Base-by-base conservation (phyloP, 2,888 invertebrate genomes). In the Stenodema calcarata region DNA sequence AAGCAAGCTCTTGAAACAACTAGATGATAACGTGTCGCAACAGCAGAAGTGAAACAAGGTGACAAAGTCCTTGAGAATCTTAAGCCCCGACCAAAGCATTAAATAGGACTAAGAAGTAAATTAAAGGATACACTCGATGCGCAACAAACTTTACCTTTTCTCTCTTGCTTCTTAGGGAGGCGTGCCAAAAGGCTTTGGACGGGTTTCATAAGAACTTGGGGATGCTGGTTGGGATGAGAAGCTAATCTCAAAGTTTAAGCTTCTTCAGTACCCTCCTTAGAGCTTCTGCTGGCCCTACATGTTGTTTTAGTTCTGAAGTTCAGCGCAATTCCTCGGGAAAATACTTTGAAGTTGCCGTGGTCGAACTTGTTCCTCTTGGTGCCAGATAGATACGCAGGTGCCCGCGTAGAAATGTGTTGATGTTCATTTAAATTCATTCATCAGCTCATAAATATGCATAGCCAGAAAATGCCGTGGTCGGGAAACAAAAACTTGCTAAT, bases 241-340 rank as follows among this genome's bases (percentile, higher is more conserved):
- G 80, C 80, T 80, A 80, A 80, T 80, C 80, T 54, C 23, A 54
- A 54, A 80, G 80, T 80, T 80, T 50, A 47, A 80, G 80, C 80
- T 80, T 50, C 80, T 54, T 54, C 50, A 16, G 47, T 1, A 9
- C 44, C 23, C 50, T 80, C 54, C 30, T n/a, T 23, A 12, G 27
- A 44, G 30, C 54, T 50, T 80, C 54, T 27, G 35, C 30, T 27
- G 47, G 54, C 47, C 80, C 54, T 80, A 50, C 54, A 80, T 54
- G 80, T 80, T 80, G 80, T 54, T 78, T 54, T 50, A 80, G 47
- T 80, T 80, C 54, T 44, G 27, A 54, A 80, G 54, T 54, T 54
- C 18, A 62, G 62, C 62, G 62, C 62, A 23, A 62, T 62, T 11
- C 62, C 62, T 23, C 27, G 23, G 23, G 62, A 23, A 47, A 62